Conservation (phyloP, 1,140 invertebrate species). For the Trichomalopsis sarcophagae region DNA sequence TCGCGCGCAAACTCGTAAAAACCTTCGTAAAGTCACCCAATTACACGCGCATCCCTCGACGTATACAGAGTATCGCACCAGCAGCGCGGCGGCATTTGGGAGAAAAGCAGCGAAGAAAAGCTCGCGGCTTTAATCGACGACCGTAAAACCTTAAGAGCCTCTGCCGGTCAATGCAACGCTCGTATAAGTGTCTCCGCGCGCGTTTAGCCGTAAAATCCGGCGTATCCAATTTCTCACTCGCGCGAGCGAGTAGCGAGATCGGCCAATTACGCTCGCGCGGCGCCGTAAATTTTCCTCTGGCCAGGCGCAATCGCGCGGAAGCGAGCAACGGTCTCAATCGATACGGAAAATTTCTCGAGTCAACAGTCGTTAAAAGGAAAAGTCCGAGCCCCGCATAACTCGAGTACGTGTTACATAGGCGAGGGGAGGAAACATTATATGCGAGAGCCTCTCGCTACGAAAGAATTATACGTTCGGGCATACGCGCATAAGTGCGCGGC, state of each 20-base stretch:
- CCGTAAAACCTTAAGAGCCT: not conserved
- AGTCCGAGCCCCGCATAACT: not conserved
- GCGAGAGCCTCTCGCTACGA: too few species aligned
- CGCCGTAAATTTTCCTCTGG: not conserved
- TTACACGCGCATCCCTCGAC: not conserved
- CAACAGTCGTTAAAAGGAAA: not conserved
- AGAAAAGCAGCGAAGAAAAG: not conserved
- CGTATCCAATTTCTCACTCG: slow-evolving; percentile 3
- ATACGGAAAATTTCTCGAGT: slow-evolving; percentile 10
- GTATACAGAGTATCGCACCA: not conserved
- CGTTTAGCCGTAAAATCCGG: not conserved
- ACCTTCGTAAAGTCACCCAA: not conserved
- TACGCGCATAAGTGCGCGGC: too few species aligned
- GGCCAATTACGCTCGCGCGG: not conserved
- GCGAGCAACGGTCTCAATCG: not conserved
- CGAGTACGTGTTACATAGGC: not conserved
- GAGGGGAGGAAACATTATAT: not conserved
- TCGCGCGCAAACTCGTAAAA: not conserved
- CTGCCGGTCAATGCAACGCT: not conserved
- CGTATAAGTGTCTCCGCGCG: not conserved
- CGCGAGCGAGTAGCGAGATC: not conserved
- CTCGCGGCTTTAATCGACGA: not conserved
- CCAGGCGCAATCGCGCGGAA: not conserved
- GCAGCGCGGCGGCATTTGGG: too few species aligned
- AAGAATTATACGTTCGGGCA: not conserved